Conservation (phyloP, 2,113 vertebrate species). For the Lipophrys pholis region DNA sequence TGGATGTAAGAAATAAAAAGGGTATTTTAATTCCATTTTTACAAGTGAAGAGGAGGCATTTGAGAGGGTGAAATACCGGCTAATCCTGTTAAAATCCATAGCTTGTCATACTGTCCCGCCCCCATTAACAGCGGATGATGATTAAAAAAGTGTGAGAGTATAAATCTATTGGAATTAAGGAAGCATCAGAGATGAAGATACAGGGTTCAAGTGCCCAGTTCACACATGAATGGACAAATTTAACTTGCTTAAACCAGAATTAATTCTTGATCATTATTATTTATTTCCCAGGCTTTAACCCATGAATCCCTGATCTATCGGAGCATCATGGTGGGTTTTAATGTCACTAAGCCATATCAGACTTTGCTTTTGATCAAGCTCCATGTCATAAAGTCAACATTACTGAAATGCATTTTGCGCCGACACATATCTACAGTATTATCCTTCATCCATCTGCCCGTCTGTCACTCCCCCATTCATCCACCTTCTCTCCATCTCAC, state of each 20-base stretch:
- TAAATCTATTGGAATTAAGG: slow-evolving; percentile 8
- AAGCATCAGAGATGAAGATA: not conserved
- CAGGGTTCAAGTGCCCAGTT: not conserved
- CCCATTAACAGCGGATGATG: slow-evolving; percentile 45
- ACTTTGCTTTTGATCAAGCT: slow-evolving; percentile 51
- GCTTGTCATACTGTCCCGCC: slow-evolving; percentile 40
- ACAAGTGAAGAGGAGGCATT: slow-evolving; percentile 25
- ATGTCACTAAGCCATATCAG: slow-evolving; percentile 52
- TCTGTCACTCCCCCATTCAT: slow-evolving; percentile 66
- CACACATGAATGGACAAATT: not conserved
- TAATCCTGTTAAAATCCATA: slow-evolving; percentile 51
- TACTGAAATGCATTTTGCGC: slow-evolving; percentile 58
- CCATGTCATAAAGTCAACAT: slow-evolving; percentile 63
- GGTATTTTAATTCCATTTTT: slow-evolving; percentile 52
- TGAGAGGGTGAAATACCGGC: slow-evolving; percentile 36
- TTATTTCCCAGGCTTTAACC: slow-evolving; percentile 27
- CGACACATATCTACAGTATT: slow-evolving; percentile 57
- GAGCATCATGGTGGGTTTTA: slow-evolving; percentile 18
- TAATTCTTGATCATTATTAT: not conserved
- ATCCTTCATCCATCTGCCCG: slow-evolving; percentile 75
- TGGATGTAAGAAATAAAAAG: slow-evolving; percentile 41
- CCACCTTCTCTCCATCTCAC: slow-evolving; percentile 64
- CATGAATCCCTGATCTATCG: slow-evolving; percentile 8
- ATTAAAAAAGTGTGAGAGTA: slow-evolving; percentile 43
- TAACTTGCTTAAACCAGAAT: not conserved